Percentiles rank a stretch among this genome's conserved stretches.
phyloP scores from a whole-genome alignment of 2,888 invertebrate species.

The Drosophila villosipedis region DNA sequence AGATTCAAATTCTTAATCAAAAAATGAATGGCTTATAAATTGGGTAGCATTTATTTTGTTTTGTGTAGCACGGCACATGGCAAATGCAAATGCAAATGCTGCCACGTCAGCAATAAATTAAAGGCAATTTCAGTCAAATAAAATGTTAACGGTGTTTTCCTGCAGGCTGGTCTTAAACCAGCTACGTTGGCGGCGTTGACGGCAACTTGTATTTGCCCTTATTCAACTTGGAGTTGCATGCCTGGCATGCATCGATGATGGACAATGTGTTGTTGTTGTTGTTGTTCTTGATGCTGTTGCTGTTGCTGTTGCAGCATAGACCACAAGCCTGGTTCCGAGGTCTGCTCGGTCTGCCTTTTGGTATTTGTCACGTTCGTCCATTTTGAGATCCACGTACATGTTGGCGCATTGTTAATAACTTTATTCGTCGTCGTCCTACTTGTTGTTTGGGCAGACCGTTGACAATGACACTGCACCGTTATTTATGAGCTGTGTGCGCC shows the following conservation, averaged over 20 bases:
- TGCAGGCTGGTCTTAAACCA: slow-evolving; percentile 30
- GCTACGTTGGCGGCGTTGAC: slow-evolving; percentile 56
- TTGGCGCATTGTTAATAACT: slow-evolving; percentile 83
- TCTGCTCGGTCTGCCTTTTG: slow-evolving; percentile 46
- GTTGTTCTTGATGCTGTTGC: slow-evolving; percentile 17
- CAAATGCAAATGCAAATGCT: slow-evolving; percentile 55
- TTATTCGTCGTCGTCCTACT: slow-evolving; percentile 77
- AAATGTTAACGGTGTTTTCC: slow-evolving; percentile 74
- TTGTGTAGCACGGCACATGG: slow-evolving; percentile 31
- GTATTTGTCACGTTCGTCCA: slow-evolving; percentile 84
- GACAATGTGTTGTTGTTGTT: slow-evolving; percentile 58
- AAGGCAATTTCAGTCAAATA: slow-evolving; percentile 81
- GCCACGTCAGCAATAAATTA: slow-evolving; percentile 80
- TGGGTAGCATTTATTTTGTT: neutral
- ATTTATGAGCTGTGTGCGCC: slow-evolving; percentile 74
- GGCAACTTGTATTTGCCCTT: slow-evolving; percentile 67
- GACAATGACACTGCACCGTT: slow-evolving; percentile 78
- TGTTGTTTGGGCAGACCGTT: slow-evolving; percentile 53
- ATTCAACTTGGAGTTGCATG: slow-evolving; percentile 62
- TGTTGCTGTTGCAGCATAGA: slow-evolving; percentile 43
- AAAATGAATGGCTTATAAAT: neutral
- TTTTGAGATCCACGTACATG: slow-evolving; percentile 82
- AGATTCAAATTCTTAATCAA: neutral
- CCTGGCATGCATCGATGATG: slow-evolving; percentile 60
- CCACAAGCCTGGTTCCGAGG: slow-evolving; percentile 19